Evolutionary conservation across 2,888 invertebrate genomes (phyloP), one percentile per base, ranked within the genome.

Genomic region (Epirrhoe tristata): DNA sequence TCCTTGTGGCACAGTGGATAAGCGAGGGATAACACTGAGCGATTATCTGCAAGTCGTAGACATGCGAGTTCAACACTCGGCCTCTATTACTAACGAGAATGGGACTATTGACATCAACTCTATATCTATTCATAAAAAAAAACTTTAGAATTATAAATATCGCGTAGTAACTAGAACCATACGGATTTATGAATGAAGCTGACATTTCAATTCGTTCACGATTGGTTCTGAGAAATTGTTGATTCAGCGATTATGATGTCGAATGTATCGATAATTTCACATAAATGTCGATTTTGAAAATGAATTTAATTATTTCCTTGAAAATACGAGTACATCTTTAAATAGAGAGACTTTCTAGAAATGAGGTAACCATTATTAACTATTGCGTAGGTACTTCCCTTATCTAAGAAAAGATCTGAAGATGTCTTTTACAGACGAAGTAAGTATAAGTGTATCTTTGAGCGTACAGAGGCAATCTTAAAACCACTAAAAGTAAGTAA

Each of bases 1-100:
- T 52, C 17, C 63, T 57, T 63, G 51, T 8, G 54, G 53, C 53
- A 24, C 24, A 24, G 24, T 24, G 24, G 24, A 36, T 72, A 64
- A 66, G 61, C 57, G 34, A 48, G 58, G 67, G 64, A 66, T 70
- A 70, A 72, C 66, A 50, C 54, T 59, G 55, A 14, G 63, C 63
- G 57, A 63, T 63, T 53, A 63, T 53, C 58, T 34, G 52, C 43
- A 39, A 39, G 50, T 32, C 43, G 32, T 36, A 36, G 17, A 56
- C 62, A 57, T 57, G 63, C 51, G 56, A 51, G 58, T 50, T 39
- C 62, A 62, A 55, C 39, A 16, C 43, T 53, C 60, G 12, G 10
- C 51, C 16, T 61, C 55, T 61, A 46, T 55, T 48, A 36, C 54
- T 14, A 50, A 46, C 50, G 34, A 61, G 34, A 46, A 46, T 48